phyloP scores from a whole-genome alignment of 2,113 vertebrate species.

The Hemichromis elongatus region DNA sequence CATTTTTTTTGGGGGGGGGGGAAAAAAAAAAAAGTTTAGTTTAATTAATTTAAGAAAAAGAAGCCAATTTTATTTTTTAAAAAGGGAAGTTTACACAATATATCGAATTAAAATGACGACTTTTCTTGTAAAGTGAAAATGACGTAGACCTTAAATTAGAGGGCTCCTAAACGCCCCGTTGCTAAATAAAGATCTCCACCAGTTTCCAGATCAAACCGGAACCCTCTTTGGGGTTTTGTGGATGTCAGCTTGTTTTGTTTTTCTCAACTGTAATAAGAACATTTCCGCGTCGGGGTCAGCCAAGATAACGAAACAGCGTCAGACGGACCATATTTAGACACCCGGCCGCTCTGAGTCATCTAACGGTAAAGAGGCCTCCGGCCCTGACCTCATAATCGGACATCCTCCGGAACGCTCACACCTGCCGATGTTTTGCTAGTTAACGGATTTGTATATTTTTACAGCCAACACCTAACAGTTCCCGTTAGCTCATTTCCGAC shows the following conservation, averaged over 20 bases:
- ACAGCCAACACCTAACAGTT: not conserved
- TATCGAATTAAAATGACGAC: too few species aligned
- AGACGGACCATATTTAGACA: constrained; percentile 27
- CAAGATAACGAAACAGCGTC: not conserved
- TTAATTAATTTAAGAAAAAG: not conserved
- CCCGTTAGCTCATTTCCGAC: not conserved
- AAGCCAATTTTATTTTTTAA: too few species aligned
- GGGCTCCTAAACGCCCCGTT: not conserved
- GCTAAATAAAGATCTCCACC: not conserved
- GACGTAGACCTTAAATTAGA: not conserved
- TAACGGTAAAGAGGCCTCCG: not conserved
- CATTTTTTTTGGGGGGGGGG: too few species aligned
- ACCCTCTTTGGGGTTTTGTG: fast-evolving
- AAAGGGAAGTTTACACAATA: fast-evolving
- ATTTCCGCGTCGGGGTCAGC: not conserved
- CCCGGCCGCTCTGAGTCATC: not conserved
- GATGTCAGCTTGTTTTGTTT: not conserved
- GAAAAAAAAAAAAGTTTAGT: not conserved
- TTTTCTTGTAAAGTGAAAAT: not conserved
- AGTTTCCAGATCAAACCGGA: not conserved
- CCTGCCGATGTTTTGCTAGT: not conserved
- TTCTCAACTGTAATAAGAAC: not conserved
- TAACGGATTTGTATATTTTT: too few species aligned
- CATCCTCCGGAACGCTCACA: not conserved
- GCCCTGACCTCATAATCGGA: not conserved